A percentile compares a stretch with the other conserved stretches of the same genome.
phyloP scores from a whole-genome alignment of 2,113 vertebrate genomes.

The Calcarius ornatus region DNA sequence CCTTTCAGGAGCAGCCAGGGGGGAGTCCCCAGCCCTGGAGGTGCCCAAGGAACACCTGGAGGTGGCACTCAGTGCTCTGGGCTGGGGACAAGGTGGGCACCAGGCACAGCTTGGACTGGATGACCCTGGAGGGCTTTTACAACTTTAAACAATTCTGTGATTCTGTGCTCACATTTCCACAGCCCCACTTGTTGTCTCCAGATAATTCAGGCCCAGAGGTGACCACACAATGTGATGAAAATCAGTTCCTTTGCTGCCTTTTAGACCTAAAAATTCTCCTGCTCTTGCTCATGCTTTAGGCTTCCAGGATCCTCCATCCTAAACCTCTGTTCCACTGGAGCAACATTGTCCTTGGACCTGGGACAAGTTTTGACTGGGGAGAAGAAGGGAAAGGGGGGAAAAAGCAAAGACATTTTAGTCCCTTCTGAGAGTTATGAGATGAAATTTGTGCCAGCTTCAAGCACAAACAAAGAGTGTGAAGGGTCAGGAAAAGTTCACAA shows the following conservation, averaged over 20 bases:
- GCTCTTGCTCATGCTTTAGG: not conserved
- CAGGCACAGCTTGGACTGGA: accelerated
- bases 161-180: not conserved
- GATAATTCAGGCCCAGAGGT: not conserved
- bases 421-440: not conserved
- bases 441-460: slow-evolving; percentile 49
- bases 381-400: not conserved
- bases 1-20: not conserved
- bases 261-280: not conserved
- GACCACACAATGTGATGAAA: not conserved
- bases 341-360: not conserved
- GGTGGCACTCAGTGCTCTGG: not conserved
- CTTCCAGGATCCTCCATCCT: not conserved
- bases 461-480: not conserved
- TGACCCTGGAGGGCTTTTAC: not conserved
- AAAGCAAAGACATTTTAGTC: not conserved
- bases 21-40: not conserved
- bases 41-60: not conserved
- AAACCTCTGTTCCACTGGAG: not conserved
- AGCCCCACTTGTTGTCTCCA: not conserved
- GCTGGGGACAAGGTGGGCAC: not conserved
- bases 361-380: not conserved
- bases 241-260: not conserved
- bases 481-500: slow-evolving; percentile 59
- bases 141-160: not conserved